Evolutionary conservation across 2,113 vertebrate genomes (phyloP), one percentile per base, ranked within the genome.

Genomic region (Triplophysa siluroides): DNA sequence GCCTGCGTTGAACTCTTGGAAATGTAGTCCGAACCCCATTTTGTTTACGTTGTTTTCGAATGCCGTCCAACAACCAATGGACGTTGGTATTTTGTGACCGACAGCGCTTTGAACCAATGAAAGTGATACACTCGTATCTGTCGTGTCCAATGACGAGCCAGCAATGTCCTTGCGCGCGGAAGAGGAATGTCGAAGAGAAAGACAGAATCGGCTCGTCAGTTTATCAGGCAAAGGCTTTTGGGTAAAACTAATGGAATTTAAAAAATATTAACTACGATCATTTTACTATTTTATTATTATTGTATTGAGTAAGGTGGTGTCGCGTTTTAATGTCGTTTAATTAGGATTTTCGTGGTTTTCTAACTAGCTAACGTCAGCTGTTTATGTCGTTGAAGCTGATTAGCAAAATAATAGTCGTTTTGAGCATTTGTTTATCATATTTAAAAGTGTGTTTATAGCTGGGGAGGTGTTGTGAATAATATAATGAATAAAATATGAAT

Each of bases 101-200:
- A 90, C 87, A 23, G 14, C 1, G 1, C 0, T 4, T 13, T 60
- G 0, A 78, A 0, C 90, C 91, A 91, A 93, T 91, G 76, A 85
- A 0, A 24, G 29, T 11, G 26, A 54, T 16, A 12, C 2, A n/a
- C 18, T 21, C 8, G 4, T 50, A 6, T 29, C n/a, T 3, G 12
- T 3, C 24, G 26, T n/a, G 1, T 43, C 93, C 92, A 91, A 93
- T 92, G 81, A 84, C 21, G 0, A 43, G 19, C 41, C 2, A 33
- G 78, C 16, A 81, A 86, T 80, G 12, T 18, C 54, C 67, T 86
- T 88, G 91, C 91, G 92, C 93, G 93, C 92, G 92, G 92, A 93
- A 93, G 92, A 92, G 93, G 91, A 93, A 93, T 87, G 90, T 89
- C 89, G 73, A 60, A 50, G 26, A 63, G 18, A 62, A 70, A 45